Base-by-base conservation (phyloP, 2,888 invertebrate genomes). In the Brachypterus glaber region DNA sequence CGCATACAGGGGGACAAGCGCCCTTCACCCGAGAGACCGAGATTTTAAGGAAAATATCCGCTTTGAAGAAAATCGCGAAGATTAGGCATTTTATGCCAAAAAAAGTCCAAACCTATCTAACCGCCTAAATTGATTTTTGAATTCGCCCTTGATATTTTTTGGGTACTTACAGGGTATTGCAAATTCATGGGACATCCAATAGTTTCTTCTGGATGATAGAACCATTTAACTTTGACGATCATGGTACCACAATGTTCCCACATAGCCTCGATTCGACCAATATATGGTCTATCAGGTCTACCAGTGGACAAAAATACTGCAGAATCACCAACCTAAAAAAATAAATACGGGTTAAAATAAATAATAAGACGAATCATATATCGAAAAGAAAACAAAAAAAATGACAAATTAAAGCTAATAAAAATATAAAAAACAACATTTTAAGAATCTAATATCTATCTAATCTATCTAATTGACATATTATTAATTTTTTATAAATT, bases 181-280 rank as follows among this genome's bases (percentile, higher is more conserved):
- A 90, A 70, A 51, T 76, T 76, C 36, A 72, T 70, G 7, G 78
- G 76, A 58, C 80, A 79, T 13, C 84, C 84, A 25, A 76, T 75
- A 0, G 92, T 91, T 67, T 95, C 95, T 67, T 93, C 93, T 0
- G 93, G 93, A 66, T 93, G 93, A 70, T 95, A 95, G 69, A 91
- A 95, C 95, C 95, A 95, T 59, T 86, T 82, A 34, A 95, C 93
- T 50, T 82, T 81, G 30, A 95, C 93, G 30, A 87, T 79, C 86
- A 90, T 93, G 57, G 83, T 87, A 21, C 80, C 80, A 58, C 85
- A 79, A 7, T 84, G 79, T 64, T 92, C 87, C 92, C 92, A 95
- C 75, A 95, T 79, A 44, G 87, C 83, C 62, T 87, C 86, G 42
- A 93, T 86, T 42, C 84, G 81, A 0, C 93, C 93, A 57, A 93